Conservation (phyloP, 1,140 invertebrate species). For the Aporrectodea caliginosa region DNA sequence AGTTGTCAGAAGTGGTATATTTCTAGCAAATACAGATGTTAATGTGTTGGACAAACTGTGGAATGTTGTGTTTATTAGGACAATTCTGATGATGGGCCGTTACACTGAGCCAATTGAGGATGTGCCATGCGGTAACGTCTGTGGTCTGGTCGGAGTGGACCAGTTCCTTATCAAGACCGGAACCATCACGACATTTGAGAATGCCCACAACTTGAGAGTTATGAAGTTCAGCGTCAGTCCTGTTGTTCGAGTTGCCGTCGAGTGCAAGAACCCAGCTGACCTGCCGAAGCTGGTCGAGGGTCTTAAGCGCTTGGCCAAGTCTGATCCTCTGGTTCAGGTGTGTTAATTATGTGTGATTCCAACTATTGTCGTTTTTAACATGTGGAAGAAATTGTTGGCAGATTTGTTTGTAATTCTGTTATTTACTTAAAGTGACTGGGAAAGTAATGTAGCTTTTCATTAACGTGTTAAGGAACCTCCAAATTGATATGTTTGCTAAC, state of each 20-base stretch:
- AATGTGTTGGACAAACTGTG: not conserved
- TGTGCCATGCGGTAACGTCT: conserved; percentile 99
- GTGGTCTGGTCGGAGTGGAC: conserved; percentile 98
- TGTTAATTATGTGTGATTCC: not conserved
- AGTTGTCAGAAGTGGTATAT: conserved; percentile 1
- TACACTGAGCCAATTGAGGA: conserved; percentile 99
- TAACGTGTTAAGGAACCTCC: too few relatives aligned
- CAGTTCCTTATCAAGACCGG: conserved; percentile 99
- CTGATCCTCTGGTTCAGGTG: conserved; percentile 94
- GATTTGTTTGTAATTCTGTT: not conserved
- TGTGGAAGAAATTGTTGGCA: not conserved
- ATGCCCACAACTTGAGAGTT: conserved; percentile 94
- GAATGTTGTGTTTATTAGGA: conserved; percentile 60
- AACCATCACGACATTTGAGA: conserved; percentile 97
- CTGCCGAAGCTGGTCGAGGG: conserved; percentile 97
- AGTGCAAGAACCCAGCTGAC: conserved; percentile 98
- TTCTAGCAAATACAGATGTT: not conserved
- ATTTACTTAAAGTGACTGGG: too few relatives aligned
- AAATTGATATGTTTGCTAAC: too few relatives aligned
- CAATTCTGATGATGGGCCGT: conserved; percentile 99
- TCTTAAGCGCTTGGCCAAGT: conserved; percentile 96
- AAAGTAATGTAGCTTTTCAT: too few relatives aligned
- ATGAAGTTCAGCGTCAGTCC: conserved; percentile 93
- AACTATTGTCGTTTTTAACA: too few relatives aligned
- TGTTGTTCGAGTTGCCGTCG: conserved; percentile 98